Conservation (phyloP, 2,888 invertebrate genomes). For the Volucella zonaria region DNA sequence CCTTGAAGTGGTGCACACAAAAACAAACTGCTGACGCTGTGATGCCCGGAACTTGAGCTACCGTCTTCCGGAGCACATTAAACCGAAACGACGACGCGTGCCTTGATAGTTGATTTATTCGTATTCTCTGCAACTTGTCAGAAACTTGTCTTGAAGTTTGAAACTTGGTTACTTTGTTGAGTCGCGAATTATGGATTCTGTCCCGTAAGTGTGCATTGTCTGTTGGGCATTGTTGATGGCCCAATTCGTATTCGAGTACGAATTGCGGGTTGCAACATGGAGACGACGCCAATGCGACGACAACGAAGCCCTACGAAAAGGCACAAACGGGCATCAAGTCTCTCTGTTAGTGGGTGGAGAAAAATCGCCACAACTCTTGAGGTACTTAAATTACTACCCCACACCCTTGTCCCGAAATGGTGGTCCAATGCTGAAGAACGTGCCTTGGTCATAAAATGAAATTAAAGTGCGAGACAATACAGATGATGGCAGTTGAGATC, state of each 20-base stretch:
- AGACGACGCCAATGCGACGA: slow-evolving; percentile 29
- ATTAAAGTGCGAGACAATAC: slow-evolving; percentile 73
- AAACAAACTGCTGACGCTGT: slow-evolving; percentile 15
- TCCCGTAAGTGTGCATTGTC: slow-evolving; percentile 29
- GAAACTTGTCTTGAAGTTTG: slow-evolving; percentile 59
- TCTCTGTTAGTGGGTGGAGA: slow-evolving; percentile 66
- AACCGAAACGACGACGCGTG: slow-evolving; percentile 60
- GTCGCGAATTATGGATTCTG: slow-evolving; percentile 31
- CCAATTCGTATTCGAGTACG: slow-evolving; percentile 40
- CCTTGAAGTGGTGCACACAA: slow-evolving; percentile 54
- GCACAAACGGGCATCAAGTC: slow-evolving; percentile 35
- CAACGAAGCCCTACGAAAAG: slow-evolving; percentile 35
- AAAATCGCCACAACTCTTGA: slow-evolving; percentile 70
- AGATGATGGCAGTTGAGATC: slow-evolving; percentile 49
- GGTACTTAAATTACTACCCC: slow-evolving; percentile 67
- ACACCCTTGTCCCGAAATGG: slow-evolving; percentile 27
- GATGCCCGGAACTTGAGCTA: slow-evolving; percentile 61
- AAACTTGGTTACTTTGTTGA: slow-evolving; percentile 57
- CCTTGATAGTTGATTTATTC: slow-evolving; percentile 38
- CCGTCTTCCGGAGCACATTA: slow-evolving; percentile 70
- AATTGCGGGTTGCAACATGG: slow-evolving; percentile 37
- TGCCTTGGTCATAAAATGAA: slow-evolving; percentile 72
- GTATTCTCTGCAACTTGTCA: slow-evolving; percentile 68
- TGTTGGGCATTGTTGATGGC: slow-evolving; percentile 36
- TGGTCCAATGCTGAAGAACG: slow-evolving; percentile 48